Evolutionary conservation across 2,888 invertebrate species (phyloP), one percentile per base, ranked within the genome.

Genomic region (Drosophila yooni): DNA sequence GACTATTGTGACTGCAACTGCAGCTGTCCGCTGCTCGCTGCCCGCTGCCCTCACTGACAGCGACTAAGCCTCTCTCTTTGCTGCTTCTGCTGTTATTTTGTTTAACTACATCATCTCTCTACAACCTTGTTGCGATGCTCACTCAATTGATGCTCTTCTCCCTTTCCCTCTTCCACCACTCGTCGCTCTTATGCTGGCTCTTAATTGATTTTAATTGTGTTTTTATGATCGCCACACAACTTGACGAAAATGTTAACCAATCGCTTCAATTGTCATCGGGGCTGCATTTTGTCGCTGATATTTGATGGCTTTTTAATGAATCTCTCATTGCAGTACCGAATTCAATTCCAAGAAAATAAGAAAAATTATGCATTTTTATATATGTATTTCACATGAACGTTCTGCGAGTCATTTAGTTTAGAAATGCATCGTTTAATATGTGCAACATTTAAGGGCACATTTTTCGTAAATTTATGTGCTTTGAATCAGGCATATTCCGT

Each of bases 191-290:
- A 65, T 79, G 66, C 67, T 61, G 79, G 62, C 58, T 59, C 62
- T 90, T 88, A 90, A 88, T 88, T 88, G 90, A 74, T 81, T 87
- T 90, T 88, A 90, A 88, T 88, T 90, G 85, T 72, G 74, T 74
- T 78, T 90, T 89, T 74, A 88, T 89, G 70, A 76, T 75, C 74
- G 53, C 25, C 4, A 25, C 25, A 25, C 60, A 70, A 62, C 74
- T 78, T 81, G 77, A 63, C 64, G 60, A 65, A 72, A 65, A 59
- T 71, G 54, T 71, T 70, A 69, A 65, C 70, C 63, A 73, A 78
- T 69, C 53, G 70, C 33, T 72, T 38, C 50, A 68, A 71, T 69
- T 82, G 66, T 63, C 67, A 76, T 51, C 62, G 65, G 51, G 29
- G n/a, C 60, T 82, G 80, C 82, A 79, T 69, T 62, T 68, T 63